phyloP scores from a whole-genome alignment of 2,113 vertebrate genomes.

The Saguinus imperator region DNA sequence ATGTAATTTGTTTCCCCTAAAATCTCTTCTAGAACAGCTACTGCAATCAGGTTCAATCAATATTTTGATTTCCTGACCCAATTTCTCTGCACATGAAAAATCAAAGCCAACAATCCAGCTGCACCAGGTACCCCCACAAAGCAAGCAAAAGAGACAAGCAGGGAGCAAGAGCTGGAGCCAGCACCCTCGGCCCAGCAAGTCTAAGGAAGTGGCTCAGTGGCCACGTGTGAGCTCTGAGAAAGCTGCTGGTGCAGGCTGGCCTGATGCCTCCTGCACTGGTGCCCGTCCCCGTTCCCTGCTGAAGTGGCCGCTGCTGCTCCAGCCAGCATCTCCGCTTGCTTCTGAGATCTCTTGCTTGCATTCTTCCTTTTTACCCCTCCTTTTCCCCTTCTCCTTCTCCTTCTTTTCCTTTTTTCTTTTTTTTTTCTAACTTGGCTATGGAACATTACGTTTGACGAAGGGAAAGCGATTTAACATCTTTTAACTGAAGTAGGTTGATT shows the following conservation, averaged over 20 bases:
- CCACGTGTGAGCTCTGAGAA: background rate
- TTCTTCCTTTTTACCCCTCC: background rate
- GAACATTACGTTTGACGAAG: slow-evolving; percentile 79
- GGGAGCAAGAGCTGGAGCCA: background rate
- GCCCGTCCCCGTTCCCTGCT: fast-evolving
- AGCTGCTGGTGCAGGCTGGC: background rate
- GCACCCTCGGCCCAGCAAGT: fast-evolving
- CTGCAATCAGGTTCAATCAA: slow-evolving; percentile 70
- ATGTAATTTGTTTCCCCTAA: background rate
- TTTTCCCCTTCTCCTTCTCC: background rate
- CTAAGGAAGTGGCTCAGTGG: fast-evolving
- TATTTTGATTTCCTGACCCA: slow-evolving; percentile 82
- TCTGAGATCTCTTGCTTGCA: background rate
- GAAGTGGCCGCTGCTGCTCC: background rate
- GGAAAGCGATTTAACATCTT: slow-evolving; percentile 76
- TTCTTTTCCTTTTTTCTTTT: background rate
- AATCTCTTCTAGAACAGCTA: background rate
- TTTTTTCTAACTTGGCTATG: slow-evolving; percentile 8
- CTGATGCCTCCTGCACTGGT: fast-evolving
- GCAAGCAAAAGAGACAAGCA: background rate
- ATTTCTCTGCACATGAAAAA: slow-evolving; percentile 54
- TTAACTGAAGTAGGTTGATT: slow-evolving; percentile 82
- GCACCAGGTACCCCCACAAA: background rate
- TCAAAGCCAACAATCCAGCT: background rate
- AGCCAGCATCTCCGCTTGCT: fast-evolving